A percentile compares a stretch with the other conserved stretches of the same genome.
Conservation (phyloP, 2,797 vertebrate species). For the Argyrosomus regius region DNA sequence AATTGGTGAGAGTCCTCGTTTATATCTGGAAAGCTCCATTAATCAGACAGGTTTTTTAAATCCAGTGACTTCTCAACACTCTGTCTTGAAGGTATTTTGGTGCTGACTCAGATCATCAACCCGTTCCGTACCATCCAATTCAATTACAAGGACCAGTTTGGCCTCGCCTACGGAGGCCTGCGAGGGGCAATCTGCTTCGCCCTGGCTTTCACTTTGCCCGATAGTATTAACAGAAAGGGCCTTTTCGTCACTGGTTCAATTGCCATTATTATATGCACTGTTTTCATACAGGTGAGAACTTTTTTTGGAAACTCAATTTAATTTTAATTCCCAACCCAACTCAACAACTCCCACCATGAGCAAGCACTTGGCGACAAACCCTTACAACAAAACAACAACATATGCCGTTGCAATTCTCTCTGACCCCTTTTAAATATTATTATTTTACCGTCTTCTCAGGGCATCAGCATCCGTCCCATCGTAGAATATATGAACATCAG, state of each 20-base stretch:
- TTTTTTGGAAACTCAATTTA: background rate
- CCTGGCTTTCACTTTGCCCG: conserved; percentile 92
- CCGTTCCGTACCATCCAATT: conserved; percentile 93
- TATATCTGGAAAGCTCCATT: background rate
- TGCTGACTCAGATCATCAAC: conserved; percentile 94
- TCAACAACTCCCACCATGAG: too few species aligned
- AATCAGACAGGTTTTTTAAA: rapidly evolving
- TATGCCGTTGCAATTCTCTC: too few species aligned
- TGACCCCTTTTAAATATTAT: background rate
- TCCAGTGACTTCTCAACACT: background rate
- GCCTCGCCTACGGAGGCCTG: conserved; percentile 94
- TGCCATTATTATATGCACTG: conserved; percentile 93
- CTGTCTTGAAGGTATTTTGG: conserved; percentile 88
- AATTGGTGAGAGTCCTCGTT: conserved; percentile 84
- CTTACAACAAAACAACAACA: too few species aligned
- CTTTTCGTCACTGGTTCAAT: conserved; percentile 93
- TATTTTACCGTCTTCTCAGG: conserved; percentile 75
- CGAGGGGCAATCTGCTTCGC: conserved; percentile 96
- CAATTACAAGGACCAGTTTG: conserved; percentile 94
- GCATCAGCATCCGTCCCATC: conserved; percentile 94
- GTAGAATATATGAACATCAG: conserved; percentile 94
- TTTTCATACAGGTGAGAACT: conserved; percentile 91
- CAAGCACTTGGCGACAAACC: too few species aligned
- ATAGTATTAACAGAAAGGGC: conserved; percentile 88
- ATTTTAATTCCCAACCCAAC: background rate